Evolutionary conservation across 2,888 invertebrate species (phyloP), one percentile per base, ranked within the genome.

Genomic region (Rhimphoctona megacephalus): DNA sequence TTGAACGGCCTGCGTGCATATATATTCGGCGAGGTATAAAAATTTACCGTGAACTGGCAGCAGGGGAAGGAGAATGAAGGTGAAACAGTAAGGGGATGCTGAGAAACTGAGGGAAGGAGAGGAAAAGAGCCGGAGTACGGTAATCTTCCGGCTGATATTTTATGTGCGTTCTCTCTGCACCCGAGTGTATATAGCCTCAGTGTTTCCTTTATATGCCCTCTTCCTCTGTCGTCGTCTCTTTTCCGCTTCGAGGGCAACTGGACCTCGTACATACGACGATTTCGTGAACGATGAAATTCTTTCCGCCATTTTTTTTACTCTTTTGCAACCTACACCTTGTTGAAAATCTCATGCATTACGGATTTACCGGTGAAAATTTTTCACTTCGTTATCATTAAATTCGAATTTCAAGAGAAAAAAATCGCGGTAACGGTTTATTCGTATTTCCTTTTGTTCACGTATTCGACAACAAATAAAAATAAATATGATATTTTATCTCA

Each of bases 121-220:
- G 79, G 33, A 69, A 36, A 73, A 54, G 80, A 82, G 90, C 57
- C 90, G 90, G 91, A 91, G 90, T 91, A 25, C 70, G 91, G 93
- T 92, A 93, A 93, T 93, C 93, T 93, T 93, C 93, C 93, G 92
- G 91, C 91, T 93, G 92, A 92, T 93, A 92, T 92, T 93, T 93
- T 92, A 93, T 93, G 92, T 91, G 90, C 91, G 90, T 92, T 90
- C 92, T 90, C 89, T 90, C 90, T 90, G 91, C 87, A 88, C 89
- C 90, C 89, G 72, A 81, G 81, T 81, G 57, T 76, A 77, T 81
- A 64, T 81, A 74, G 81, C 88, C 84, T 85, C 81, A 85, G 67
- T 67, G 33, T 52, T 78, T 67, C 25, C 67, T 81, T 66, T 85
- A 64, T 77, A 57, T 66, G 54, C 76, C 67, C 57, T 77, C 73